Evolutionary conservation across 2,797 vertebrate species (phyloP).

Genomic region (Artibeus jamaicensis): DNA sequence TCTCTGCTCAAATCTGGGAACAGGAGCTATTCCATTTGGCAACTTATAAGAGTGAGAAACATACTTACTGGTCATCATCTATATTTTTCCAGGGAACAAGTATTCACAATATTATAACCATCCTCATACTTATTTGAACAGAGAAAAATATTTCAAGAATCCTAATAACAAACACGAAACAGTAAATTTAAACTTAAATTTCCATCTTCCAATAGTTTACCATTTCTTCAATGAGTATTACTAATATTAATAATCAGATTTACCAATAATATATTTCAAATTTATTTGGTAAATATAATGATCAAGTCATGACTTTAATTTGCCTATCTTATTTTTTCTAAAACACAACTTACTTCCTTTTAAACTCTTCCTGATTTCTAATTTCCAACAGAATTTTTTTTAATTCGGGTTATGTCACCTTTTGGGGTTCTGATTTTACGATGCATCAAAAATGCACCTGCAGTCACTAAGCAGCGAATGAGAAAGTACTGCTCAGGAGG

Average conservation of each 20-base stretch:
- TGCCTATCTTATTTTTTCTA: neutral
- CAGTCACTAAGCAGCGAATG: slow-evolving; percentile 61
- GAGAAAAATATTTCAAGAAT: neutral
- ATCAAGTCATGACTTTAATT: neutral
- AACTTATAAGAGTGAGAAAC: neutral
- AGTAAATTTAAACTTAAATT: neutral
- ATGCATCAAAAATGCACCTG: neutral
- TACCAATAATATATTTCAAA: neutral
- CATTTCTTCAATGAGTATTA: slow-evolving; percentile 29
- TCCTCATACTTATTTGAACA: neutral
- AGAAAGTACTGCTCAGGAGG: slow-evolving; percentile 55
- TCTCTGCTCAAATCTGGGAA: neutral
- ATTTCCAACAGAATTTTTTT: neutral
- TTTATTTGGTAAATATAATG: neutral
- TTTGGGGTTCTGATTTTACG: neutral
- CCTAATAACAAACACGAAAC: neutral
- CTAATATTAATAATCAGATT: neutral
- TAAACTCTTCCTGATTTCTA: slow-evolving; percentile 9
- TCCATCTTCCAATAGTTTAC: neutral
- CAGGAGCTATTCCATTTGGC: neutral
- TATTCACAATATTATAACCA: neutral
- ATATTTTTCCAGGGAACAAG: neutral
- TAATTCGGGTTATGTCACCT: neutral
- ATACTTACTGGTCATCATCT: neutral
- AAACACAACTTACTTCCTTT: neutral